A percentile compares a stretch with the other conserved stretches of the same genome.
phyloP scores from a whole-genome alignment of 2,888 invertebrate genomes.

The Ochropleura plecta region DNA sequence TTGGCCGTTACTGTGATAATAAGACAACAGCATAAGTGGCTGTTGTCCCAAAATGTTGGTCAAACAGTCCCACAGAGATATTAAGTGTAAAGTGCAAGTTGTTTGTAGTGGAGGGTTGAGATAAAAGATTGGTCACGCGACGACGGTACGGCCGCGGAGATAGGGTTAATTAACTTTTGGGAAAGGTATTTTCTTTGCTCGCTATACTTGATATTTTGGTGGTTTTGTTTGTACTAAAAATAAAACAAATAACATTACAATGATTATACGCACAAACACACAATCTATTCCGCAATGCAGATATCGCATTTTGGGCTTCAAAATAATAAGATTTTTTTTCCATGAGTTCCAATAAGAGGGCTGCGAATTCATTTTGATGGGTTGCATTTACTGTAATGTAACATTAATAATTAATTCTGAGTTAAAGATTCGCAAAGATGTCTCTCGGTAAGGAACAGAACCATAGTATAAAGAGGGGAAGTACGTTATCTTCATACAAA shows the following conservation, averaged over 20 bases:
- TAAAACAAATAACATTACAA: neutral
- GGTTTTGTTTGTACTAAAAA: neutral
- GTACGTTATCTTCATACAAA: no score
- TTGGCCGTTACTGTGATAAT: neutral
- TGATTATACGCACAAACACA: neutral
- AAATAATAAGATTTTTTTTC: neutral
- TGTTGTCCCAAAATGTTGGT: constrained; percentile 5
- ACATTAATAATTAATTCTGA: neutral
- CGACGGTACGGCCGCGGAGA: neutral
- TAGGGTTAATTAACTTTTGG: constrained; percentile 37
- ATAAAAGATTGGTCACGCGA: constrained; percentile 52
- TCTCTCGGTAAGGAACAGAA: neutral
- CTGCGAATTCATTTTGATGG: neutral
- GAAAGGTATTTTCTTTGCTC: neutral
- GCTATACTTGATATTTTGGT: neutral
- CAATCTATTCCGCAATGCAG: neutral
- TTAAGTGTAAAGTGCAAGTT: constrained; percentile 6
- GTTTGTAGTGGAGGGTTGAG: constrained; percentile 42
- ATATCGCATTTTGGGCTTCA: neutral
- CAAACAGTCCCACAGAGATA: constrained; percentile 29
- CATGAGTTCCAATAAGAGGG: neutral
- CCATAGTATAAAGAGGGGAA: no score
- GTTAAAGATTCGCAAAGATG: neutral
- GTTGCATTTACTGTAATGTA: neutral
- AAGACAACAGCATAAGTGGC: neutral